Conservation (phyloP, 2,888 invertebrate genomes). For the Lasius fuliginosus region DNA sequence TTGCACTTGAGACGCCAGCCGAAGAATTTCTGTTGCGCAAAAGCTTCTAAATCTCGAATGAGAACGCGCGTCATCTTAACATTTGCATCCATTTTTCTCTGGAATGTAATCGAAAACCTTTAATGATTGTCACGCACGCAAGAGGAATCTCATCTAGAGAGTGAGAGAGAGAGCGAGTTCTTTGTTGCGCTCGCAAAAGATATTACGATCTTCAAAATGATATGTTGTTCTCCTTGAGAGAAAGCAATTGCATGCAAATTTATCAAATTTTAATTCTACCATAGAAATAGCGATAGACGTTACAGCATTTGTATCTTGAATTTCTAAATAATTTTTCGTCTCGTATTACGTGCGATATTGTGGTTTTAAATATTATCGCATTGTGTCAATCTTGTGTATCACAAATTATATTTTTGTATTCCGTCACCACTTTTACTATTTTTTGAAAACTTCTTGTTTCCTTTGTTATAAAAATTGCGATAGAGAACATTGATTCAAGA, state of each 20-base stretch:
- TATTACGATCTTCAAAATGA: background rate
- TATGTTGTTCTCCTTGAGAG: background rate
- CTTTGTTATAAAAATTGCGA: background rate
- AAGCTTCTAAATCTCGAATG: slow-evolving; percentile 62
- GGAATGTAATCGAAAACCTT: slow-evolving; percentile 62
- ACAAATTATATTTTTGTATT: background rate
- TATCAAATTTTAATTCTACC: background rate
- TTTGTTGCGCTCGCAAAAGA: slow-evolving; percentile 51
- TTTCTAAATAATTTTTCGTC: background rate
- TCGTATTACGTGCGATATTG: background rate
- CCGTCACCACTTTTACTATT: background rate
- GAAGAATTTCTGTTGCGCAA: slow-evolving; percentile 71
- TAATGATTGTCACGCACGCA: slow-evolving; percentile 61
- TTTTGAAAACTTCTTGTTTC: background rate
- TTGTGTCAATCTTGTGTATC: background rate
- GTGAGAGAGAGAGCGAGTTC: slow-evolving; percentile 53
- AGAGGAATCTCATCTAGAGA: slow-evolving; percentile 4
- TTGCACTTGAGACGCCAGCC: slow-evolving; percentile 65
- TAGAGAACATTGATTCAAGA: too few relatives aligned
- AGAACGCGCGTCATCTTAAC: slow-evolving; percentile 62
- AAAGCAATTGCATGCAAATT: background rate
- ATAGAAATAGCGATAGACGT: background rate
- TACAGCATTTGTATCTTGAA: background rate
- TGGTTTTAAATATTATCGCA: background rate
- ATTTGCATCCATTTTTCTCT: slow-evolving; percentile 58